These are phyloP conservation scores for Microcebus jonahi DNA, from an alignment of 2,113 vertebrate species.

Conservation along the genomic window DNA sequence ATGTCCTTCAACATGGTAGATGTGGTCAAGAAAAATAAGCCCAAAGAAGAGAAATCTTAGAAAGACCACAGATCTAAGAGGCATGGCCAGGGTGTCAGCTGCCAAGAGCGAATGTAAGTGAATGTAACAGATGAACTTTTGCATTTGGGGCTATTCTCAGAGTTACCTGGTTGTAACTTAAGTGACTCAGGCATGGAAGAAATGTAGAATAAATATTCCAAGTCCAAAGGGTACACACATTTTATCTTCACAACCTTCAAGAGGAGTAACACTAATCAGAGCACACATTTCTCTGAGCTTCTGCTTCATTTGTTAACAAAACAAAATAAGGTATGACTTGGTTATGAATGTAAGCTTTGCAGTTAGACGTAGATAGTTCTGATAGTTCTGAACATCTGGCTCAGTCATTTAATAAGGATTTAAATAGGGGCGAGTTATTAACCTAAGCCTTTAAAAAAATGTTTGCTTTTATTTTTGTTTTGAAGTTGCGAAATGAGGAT, in stretches of 20 bases:
- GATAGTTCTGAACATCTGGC: background rate
- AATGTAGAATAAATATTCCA: background rate
- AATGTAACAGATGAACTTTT: background rate
- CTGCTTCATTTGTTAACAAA: background rate
- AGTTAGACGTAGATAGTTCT: background rate
- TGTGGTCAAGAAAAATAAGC: background rate
- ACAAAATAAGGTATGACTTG: background rate
- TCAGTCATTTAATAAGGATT: background rate
- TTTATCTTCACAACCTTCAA: background rate
- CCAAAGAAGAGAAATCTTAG: background rate
- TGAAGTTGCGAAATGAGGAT: background rate
- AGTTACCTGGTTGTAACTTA: background rate
- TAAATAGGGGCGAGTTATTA: background rate
- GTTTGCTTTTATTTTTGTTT: background rate
- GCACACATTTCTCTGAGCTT: background rate
- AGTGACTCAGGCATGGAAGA: background rate
- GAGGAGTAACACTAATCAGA: background rate
- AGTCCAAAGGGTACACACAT: background rate
- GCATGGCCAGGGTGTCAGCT: background rate
- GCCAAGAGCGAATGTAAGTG: background rate
- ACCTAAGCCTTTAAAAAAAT: background rate
- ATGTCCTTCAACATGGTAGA: background rate
- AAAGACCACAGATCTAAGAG: background rate
- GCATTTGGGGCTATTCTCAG: background rate
- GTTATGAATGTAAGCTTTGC: background rate